These are phyloP conservation scores for Meandrusa payeni DNA, from an alignment of 2,888 invertebrate species.

Conservation along the genomic window DNA sequence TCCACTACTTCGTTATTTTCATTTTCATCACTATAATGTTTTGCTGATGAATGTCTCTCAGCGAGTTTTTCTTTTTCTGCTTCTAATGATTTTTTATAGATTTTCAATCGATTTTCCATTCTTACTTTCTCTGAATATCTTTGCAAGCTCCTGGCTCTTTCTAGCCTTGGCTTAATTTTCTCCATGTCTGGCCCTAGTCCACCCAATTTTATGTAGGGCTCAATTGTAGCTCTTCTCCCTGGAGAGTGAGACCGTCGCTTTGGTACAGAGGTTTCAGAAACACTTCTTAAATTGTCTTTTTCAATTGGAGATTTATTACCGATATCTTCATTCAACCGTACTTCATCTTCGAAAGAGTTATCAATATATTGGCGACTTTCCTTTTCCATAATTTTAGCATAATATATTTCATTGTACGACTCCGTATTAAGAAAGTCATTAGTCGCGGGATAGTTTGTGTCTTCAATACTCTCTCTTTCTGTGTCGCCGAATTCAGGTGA, in stretches of 20 bases:
- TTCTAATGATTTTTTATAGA: conserved; percentile 61
- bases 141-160: conserved; percentile 70
- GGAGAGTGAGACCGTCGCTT: conserved; percentile 35
- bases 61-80: conserved; percentile 43
- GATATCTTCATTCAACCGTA: conserved; percentile 38
- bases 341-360: conserved; percentile 48
- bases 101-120: conserved; percentile 67
- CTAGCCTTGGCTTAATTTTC: conserved; percentile 63
- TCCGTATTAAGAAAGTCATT: conserved; percentile 66
- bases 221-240: conserved; percentile 44
- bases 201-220: conserved; percentile 57
- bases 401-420: conserved; percentile 68
- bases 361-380: conserved; percentile 44
- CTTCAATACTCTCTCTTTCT: conserved; percentile 61
- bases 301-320: conserved; percentile 37
- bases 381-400: conserved; percentile 56
- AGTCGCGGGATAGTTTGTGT: too few species aligned
- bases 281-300: conserved; percentile 54
- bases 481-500: conserved; percentile 71
- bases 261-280: conserved; percentile 60
- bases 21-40: conserved; percentile 27
- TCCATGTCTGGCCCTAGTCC: conserved; percentile 70
- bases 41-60: conserved; percentile 32
- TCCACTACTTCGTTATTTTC: conserved; percentile 30
- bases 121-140: conserved; percentile 72